phyloP scores from a whole-genome alignment of 64 coral and sea anemone species.

The Stylophora pistillata region DNA sequence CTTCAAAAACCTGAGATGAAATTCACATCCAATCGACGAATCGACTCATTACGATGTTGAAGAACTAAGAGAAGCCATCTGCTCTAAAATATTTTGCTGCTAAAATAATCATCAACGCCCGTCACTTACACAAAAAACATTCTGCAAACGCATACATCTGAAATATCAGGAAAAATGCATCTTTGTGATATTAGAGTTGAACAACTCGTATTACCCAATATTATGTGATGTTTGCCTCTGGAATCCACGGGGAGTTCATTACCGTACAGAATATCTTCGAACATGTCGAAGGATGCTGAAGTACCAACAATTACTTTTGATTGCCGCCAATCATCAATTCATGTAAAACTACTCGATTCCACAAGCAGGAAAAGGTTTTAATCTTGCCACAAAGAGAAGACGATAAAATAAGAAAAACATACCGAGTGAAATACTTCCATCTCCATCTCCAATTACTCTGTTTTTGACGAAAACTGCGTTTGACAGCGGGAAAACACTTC shows the following conservation, averaged over 20 bases:
- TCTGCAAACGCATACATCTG: not conserved
- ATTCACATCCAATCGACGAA: not conserved
- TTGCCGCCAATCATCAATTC: not conserved
- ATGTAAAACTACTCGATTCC: not conserved
- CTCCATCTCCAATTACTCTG: conserved; percentile 37
- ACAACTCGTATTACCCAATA: not conserved
- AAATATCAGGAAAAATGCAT: not conserved
- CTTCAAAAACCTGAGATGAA: not conserved
- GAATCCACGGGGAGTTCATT: conserved; percentile 2
- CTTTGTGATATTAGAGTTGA: not conserved
- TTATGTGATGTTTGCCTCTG: conserved; percentile 22
- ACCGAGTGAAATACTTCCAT: conserved; percentile 36
- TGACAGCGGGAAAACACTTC: conserved; percentile 37
- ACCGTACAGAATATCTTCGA: not conserved
- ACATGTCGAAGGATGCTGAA: not conserved
- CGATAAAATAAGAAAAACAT: not conserved
- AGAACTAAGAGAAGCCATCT: conserved; percentile 7
- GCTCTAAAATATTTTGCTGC: not conserved
- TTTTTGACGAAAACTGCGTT: conserved; percentile 38
- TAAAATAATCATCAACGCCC: not conserved
- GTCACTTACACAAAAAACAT: not conserved
- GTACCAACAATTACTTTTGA: not conserved
- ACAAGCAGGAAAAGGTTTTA: not conserved
- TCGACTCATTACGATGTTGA: not conserved
- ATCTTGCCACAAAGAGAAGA: not conserved